phyloP scores from a whole-genome alignment of 1,140 invertebrate species.

The Semibalanus balanoides region DNA sequence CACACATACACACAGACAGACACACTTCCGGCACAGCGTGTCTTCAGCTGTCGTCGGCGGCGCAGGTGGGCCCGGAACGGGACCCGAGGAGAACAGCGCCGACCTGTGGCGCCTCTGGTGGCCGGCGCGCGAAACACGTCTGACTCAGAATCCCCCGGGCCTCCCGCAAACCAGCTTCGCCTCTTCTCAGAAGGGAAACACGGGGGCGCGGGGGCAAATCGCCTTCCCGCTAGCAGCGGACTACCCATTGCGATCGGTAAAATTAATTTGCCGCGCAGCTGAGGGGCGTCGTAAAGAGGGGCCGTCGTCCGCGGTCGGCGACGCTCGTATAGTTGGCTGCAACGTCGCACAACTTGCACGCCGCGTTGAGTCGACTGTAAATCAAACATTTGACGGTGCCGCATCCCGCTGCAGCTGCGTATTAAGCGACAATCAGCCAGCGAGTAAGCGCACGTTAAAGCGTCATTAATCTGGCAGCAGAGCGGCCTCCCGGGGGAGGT shows the following conservation, averaged over 20 bases:
- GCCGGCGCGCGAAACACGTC: neutral
- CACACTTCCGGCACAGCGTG: too few species aligned
- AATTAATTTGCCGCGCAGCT: neutral
- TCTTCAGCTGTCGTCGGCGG: too few species aligned
- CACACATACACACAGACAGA: too few species aligned
- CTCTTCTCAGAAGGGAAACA: neutral
- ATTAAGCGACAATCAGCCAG: neutral
- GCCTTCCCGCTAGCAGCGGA: neutral
- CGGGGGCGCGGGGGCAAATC: neutral
- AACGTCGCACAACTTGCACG: neutral
- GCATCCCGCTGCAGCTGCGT: neutral
- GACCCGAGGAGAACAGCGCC: too few species aligned
- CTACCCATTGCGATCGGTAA: neutral
- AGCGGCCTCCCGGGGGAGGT: neutral
- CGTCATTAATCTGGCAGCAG: neutral
- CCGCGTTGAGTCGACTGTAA: neutral
- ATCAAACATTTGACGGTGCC: neutral
- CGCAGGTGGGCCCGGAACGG: too few species aligned
- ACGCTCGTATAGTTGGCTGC: neutral
- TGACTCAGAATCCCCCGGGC: neutral
- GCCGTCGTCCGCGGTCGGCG: neutral
- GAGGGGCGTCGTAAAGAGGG: neutral
- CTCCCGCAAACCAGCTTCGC: neutral
- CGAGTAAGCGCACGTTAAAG: neutral
- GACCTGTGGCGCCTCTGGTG: neutral